phyloP scores from a whole-genome alignment of 2,888 invertebrate species.

The Hipparchia sbordonii region DNA sequence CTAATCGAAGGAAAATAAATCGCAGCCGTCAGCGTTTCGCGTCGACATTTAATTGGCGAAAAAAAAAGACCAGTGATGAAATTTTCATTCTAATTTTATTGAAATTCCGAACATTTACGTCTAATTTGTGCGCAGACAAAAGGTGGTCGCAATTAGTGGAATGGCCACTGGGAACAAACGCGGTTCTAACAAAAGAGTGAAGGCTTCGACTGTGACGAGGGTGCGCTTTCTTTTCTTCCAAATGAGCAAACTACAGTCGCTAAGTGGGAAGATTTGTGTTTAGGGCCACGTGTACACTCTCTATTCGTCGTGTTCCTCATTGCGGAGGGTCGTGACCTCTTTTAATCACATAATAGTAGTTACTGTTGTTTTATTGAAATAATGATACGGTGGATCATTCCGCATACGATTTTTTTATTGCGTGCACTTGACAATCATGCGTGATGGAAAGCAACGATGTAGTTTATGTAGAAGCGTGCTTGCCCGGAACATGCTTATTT shows the following conservation, averaged over 20 bases:
- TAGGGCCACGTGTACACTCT: conserved; percentile 33
- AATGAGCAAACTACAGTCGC: conserved; percentile 79
- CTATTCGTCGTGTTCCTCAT: neutral
- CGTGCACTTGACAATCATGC: too few species aligned
- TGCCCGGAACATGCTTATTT: too few species aligned
- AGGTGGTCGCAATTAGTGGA: conserved; percentile 80
- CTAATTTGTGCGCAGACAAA: conserved; percentile 75
- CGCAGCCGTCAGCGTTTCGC: conserved; percentile 26
- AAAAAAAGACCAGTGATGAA: conserved; percentile 41
- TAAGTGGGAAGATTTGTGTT: conserved; percentile 75
- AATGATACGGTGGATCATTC: too few species aligned
- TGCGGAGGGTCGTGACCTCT: too few species aligned
- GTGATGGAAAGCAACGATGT: too few species aligned
- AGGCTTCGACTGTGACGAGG: conserved; percentile 62
- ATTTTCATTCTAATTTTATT: conserved; percentile 56
- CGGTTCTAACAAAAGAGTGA: conserved; percentile 73
- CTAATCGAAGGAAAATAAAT: conserved; percentile 1
- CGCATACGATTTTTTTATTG: too few species aligned
- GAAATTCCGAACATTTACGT: conserved; percentile 67
- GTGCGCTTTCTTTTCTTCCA: conserved; percentile 80
- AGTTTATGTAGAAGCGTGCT: too few species aligned
- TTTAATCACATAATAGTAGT: neutral
- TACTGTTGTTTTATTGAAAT: too few species aligned
- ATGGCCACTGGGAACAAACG: conserved; percentile 80
- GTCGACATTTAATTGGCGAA: conserved; percentile 39